phyloP scores from a whole-genome alignment of 2,888 invertebrate genomes.

The Drosophila recens region DNA sequence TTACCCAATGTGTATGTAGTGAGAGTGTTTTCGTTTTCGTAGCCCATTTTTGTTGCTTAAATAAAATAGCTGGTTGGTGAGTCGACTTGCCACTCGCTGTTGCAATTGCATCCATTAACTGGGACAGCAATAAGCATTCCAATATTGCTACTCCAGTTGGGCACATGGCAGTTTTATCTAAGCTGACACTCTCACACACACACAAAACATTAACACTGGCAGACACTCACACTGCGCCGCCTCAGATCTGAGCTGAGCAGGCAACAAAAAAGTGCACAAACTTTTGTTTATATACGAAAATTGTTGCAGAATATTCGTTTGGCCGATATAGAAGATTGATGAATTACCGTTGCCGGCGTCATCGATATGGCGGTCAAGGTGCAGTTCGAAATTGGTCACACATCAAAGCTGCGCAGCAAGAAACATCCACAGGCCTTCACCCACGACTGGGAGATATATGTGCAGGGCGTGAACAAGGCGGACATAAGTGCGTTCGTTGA shows the following conservation, averaged over 20 bases:
- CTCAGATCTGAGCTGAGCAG: slow-evolving; percentile 26
- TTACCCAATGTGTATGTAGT: slow-evolving; percentile 62
- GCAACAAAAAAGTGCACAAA: slow-evolving; percentile 1
- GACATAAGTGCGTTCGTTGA: slow-evolving; percentile 96
- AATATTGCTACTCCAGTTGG: neutral
- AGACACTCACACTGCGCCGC: slow-evolving; percentile 49
- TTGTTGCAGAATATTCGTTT: slow-evolving; percentile 31
- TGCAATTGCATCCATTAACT: neutral
- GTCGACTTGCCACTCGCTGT: neutral
- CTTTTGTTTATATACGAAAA: slow-evolving; percentile 51
- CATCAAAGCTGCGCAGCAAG: slow-evolving; percentile 92
- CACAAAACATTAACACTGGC: slow-evolving; percentile 28
- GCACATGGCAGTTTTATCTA: slow-evolving; percentile 25
- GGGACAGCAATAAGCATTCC: slow-evolving; percentile 12
- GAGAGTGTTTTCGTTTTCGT: slow-evolving; percentile 62
- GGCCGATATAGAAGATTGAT: slow-evolving; percentile 33
- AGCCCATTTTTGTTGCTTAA: slow-evolving; percentile 41
- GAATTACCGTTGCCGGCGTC: slow-evolving; percentile 40
- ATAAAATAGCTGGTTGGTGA: slow-evolving; percentile 30
- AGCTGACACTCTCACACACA: slow-evolving; percentile 26
- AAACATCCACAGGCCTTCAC: slow-evolving; percentile 96
- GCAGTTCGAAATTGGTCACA: slow-evolving; percentile 96
- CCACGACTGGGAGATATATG: slow-evolving; percentile 98
- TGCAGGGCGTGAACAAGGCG: slow-evolving; percentile 94
- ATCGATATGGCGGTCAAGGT: slow-evolving; percentile 89